Conservation (phyloP, 2,113 vertebrate species). For the Pogonocichla stellata region DNA sequence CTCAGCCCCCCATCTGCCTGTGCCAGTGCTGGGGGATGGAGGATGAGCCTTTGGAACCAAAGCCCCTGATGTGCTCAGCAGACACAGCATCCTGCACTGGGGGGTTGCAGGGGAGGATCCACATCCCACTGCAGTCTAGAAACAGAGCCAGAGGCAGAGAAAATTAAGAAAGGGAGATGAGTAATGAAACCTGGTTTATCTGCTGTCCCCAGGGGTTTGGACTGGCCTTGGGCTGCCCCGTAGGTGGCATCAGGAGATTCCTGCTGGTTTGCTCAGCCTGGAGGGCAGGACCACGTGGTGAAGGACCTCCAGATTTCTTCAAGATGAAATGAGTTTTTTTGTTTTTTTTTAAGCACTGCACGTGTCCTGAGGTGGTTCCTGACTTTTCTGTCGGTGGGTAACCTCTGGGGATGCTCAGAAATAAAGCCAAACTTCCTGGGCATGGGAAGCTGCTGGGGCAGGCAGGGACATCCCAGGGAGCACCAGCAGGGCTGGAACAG, state of each 20-base stretch:
- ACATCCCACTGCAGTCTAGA: neutral
- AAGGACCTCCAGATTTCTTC: neutral
- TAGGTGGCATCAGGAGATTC: neutral
- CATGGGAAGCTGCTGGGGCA: neutral
- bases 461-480: neutral
- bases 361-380: neutral
- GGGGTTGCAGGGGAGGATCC: rapidly evolving
- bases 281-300: rapidly evolving
- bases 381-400: neutral
- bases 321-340: too few species aligned
- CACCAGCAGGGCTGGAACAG: neutral
- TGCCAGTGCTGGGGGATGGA: neutral
- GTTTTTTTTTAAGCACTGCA: neutral
- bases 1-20: neutral
- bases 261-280: neutral
- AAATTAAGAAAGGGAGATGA: neutral
- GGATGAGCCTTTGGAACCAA: neutral
- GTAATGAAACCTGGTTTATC: neutral
- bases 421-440: neutral
- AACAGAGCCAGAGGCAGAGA: neutral
- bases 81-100: neutral
- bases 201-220: neutral
- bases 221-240: rapidly evolving
- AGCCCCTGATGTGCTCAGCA: neutral
- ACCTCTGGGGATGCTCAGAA: neutral